phyloP scores from a whole-genome alignment of 2,888 invertebrate genomes.

The Morpho achilles region DNA sequence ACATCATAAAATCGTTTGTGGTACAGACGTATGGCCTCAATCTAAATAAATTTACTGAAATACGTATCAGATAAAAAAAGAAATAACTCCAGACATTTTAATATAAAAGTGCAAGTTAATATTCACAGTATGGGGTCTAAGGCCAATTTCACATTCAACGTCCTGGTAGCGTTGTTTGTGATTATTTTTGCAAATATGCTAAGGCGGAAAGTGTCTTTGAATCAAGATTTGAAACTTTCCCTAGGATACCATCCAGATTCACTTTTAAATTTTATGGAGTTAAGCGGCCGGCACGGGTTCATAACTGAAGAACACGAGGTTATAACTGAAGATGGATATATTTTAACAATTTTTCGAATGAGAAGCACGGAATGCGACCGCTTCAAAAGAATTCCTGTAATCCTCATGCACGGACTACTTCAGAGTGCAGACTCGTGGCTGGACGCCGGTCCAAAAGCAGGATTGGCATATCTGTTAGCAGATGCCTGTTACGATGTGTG shows the following conservation, averaged over 20 bases:
- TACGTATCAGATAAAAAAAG: too few relatives aligned
- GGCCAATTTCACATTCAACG: conserved; percentile 35
- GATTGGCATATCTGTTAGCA: conserved; percentile 38
- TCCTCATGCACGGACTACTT: conserved; percentile 59
- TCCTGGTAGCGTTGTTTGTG: conserved; percentile 33
- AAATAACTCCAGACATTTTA: too few relatives aligned
- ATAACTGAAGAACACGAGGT: conserved; percentile 47
- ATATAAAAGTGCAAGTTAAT: too few relatives aligned
- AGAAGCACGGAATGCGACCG: conserved; percentile 37
- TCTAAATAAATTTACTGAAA: too few relatives aligned
- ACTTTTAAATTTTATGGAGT: conserved; percentile 45
- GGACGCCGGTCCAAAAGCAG: conserved; percentile 49
- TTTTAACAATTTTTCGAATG: conserved; percentile 49
- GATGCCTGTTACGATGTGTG: conserved; percentile 43
- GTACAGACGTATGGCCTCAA: too few relatives aligned
- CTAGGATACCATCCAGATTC: conserved; percentile 37
- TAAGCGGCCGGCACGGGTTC: conserved; percentile 42
- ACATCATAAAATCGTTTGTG: too few relatives aligned
- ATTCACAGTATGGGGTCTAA: conserved; percentile 37
- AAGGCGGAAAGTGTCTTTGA: conserved; percentile 27
- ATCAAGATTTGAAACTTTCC: conserved; percentile 33
- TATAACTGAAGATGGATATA: conserved; percentile 54
- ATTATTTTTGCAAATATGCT: conserved; percentile 32
- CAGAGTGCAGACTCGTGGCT: conserved; percentile 53
- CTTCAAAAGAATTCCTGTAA: conserved; percentile 40